Base-by-base conservation (phyloP, 1,140 invertebrate species). In the Drosophila arizonae region DNA sequence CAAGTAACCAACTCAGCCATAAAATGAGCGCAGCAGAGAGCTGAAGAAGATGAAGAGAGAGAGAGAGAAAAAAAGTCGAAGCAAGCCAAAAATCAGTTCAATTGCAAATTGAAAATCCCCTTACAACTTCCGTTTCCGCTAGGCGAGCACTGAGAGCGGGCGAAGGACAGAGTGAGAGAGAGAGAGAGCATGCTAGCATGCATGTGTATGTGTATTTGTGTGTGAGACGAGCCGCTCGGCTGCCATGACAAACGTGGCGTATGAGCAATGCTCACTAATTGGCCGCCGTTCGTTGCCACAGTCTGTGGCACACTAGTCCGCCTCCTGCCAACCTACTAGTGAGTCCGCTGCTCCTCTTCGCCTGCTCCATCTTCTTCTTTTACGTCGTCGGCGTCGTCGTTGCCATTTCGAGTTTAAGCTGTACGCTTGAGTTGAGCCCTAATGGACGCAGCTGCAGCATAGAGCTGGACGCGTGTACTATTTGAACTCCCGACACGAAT, bases 71-170 rank as follows among this genome's bases (percentile, higher is more conserved):
- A 62, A 62, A 54, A 26, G 21, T 45, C 48, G 46, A 58, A 60
- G 72, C 78, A 88, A 89, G 79, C 84, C 84, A 88, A 88, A 88
- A 88, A 88, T 88, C 84, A 88, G 84, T 87, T 87, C 84, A 84
- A 88, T 88, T 88, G 84, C 84, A 88, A 88, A 88, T 88, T 88
- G 84, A 88, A 88, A 88, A 88, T 88, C 84, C 84, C 85, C 84
- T 88, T 88, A 88, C 84, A 88, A 88, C 84, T 88, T 88, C 84
- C 84, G 84, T 78, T 88, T 88, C 84, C 84, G 84, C 77, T 73
- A 77, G 70, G 71, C 75, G 62, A 82, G 68, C 26, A 13, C 15
- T 56, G 30, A 13, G 33, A 17, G 45, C 46, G 15, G 48, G 73
- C 61, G 48, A n/a, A 24, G 9, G 45, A 56, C 26, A 45, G 73